These are phyloP conservation scores for Hypotaenidia okinawae DNA, from an alignment of 2,797 vertebrate genomes.

Conservation along the genomic window DNA sequence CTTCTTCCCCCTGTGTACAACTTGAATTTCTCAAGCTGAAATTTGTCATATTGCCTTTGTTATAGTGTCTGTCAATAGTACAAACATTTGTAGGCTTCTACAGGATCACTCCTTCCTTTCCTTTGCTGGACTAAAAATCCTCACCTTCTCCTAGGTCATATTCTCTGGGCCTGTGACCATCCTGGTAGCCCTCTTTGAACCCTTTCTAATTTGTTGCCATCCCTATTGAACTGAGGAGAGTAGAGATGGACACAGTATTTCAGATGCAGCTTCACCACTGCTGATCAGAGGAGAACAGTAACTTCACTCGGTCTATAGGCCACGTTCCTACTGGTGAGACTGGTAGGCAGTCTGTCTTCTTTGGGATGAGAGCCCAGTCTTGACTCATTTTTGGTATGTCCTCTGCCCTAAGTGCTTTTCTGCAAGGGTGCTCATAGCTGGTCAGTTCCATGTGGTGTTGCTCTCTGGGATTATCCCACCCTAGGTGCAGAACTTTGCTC, in stretches of 20 bases:
- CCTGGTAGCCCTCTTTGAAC: neutral
- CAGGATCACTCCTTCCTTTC: neutral
- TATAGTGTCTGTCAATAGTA: neutral
- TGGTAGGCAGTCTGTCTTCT: neutral
- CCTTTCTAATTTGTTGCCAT: neutral
- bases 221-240: neutral
- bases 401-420: neutral
- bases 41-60: neutral
- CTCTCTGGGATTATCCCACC: neutral
- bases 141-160: neutral
- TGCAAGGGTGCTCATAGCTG: accelerated
- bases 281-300: neutral
- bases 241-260: neutral
- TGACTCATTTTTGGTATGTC: neutral
- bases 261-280: neutral
- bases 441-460: neutral
- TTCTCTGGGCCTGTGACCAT: neutral
- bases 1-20: neutral
- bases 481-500: neutral
- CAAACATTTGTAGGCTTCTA: neutral
- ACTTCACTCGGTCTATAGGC: neutral
- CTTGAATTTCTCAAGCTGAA: neutral
- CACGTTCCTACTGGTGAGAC: neutral
- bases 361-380: neutral
- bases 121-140: neutral